These are phyloP conservation scores for Ophiothrix spiculata DNA, from an alignment of 35 echinoderm and acorn worm species.

Conservation along the genomic window DNA sequence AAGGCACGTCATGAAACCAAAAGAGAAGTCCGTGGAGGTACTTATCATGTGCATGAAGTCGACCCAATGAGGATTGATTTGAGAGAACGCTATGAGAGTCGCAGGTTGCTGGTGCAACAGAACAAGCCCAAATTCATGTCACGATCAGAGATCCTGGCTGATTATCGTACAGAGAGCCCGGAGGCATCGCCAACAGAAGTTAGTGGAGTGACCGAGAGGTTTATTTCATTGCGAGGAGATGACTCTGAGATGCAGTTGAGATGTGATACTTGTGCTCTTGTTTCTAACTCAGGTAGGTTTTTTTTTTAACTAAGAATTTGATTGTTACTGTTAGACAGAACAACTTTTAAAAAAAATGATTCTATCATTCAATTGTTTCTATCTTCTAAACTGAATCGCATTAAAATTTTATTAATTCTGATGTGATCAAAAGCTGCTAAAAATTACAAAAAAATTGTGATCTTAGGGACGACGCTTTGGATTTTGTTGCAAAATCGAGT, in stretches of 20 bases:
- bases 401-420: no score
- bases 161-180: conserved; percentile 1
- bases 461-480: no score
- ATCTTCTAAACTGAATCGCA: no score
- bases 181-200: not conserved
- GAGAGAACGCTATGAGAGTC: conserved; percentile 28
- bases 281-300: conserved; percentile 56
- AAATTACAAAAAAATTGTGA: no score
- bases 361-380: no score
- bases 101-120: conserved; percentile 4
- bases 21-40: conserved; percentile 21
- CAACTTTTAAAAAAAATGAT: no score
- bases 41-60: conserved; percentile 26
- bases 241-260: conserved; percentile 1
- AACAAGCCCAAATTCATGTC: conserved; percentile 13
- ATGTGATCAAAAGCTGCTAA: no score
- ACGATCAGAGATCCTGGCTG: conserved; percentile 19
- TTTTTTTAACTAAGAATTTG: not conserved
- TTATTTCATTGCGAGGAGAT: not conserved
- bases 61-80: conserved; percentile 28
- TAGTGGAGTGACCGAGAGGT: not conserved
- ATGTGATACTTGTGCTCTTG: conserved; percentile 45
- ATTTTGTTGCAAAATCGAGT: no score
- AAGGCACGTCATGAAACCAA: conserved; percentile 22
- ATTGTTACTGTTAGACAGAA: not conserved